Evolutionary conservation across 1,140 invertebrate species (phyloP).

Genomic region (Tetranychus urticae): DNA sequence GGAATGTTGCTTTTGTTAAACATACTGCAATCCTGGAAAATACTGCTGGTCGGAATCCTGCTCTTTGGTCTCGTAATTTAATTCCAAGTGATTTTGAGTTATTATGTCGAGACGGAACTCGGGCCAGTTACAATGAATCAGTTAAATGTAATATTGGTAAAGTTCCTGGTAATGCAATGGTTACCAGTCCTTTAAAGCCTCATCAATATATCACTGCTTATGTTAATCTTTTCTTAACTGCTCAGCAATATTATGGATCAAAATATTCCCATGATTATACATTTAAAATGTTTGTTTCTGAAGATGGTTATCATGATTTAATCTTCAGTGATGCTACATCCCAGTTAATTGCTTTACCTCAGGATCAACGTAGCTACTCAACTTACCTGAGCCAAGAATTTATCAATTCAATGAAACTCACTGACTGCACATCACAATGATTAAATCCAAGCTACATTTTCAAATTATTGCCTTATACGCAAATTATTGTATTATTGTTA

Average conservation of each 20-base stretch:
- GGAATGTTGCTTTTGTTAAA: conserved; percentile 80
- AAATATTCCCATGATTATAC: conserved; percentile 60
- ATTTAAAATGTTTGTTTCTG: conserved; percentile 60
- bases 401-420: conserved; percentile 43
- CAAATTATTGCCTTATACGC: no score
- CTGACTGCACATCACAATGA: conserved; percentile 31
- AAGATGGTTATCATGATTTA: conserved; percentile 49
- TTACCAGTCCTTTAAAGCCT: conserved; percentile 51
- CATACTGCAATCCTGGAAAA: conserved; percentile 67
- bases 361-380: conserved; percentile 34
- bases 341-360: conserved; percentile 38
- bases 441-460: no score
- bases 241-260: conserved; percentile 66
- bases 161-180: conserved; percentile 70
- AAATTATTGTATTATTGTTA: no score
- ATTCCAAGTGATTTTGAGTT: conserved; percentile 76
- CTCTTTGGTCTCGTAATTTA: conserved; percentile 70
- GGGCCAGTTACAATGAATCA: conserved; percentile 13
- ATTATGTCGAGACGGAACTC: conserved; percentile 68
- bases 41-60: conserved; percentile 59
- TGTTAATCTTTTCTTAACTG: conserved; percentile 65
- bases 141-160: conserved; percentile 58
- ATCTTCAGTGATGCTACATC: conserved; percentile 80
- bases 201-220: conserved; percentile 53
- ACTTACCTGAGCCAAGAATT: conserved; percentile 46